Evolutionary conservation across 2,888 invertebrate genomes (phyloP).

Genomic region (Platycheirus rosarum): DNA sequence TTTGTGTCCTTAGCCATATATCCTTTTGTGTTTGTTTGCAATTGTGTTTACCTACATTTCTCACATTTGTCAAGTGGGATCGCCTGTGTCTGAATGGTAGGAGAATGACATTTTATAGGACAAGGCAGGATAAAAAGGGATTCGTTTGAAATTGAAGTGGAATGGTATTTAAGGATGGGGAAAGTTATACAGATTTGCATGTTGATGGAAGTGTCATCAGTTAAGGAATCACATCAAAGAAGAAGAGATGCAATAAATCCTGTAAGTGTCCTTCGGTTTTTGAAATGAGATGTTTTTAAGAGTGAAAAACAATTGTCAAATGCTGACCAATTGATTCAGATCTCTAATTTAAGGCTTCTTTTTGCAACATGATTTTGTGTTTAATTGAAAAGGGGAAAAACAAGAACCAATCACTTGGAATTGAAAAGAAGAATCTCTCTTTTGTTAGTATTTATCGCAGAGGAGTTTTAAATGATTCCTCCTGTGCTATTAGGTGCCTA

Average conservation of each 20-base stretch:
- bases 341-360: background rate
- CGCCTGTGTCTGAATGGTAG: slow-evolving; percentile 30
- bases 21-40: slow-evolving; percentile 11
- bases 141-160: slow-evolving; percentile 49
- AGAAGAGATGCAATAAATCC: slow-evolving; percentile 34
- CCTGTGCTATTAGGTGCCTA: too few relatives aligned
- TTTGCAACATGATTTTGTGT: too few relatives aligned
- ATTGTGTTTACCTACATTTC: slow-evolving; percentile 44
- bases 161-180: slow-evolving; percentile 17
- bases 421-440: too few relatives aligned
- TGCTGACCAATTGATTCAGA: slow-evolving; percentile 20
- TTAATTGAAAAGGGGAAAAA: background rate
- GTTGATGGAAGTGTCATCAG: slow-evolving; percentile 55
- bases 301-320: background rate
- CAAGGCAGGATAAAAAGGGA: slow-evolving; percentile 38
- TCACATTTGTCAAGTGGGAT: slow-evolving; percentile 53
- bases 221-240: slow-evolving; percentile 38
- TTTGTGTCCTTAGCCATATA: slow-evolving; percentile 31
- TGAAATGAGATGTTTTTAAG: slow-evolving; percentile 12
- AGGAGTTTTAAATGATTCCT: too few relatives aligned
- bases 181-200: slow-evolving; percentile 44
- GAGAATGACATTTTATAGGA: slow-evolving; percentile 28
- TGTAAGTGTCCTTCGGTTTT: slow-evolving; percentile 22
- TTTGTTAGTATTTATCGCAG: too few relatives aligned
- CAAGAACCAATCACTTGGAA: too few relatives aligned